Evolutionary conservation across 2,797 vertebrate genomes (phyloP).

Genomic region (Caiman crocodilus): DNA sequence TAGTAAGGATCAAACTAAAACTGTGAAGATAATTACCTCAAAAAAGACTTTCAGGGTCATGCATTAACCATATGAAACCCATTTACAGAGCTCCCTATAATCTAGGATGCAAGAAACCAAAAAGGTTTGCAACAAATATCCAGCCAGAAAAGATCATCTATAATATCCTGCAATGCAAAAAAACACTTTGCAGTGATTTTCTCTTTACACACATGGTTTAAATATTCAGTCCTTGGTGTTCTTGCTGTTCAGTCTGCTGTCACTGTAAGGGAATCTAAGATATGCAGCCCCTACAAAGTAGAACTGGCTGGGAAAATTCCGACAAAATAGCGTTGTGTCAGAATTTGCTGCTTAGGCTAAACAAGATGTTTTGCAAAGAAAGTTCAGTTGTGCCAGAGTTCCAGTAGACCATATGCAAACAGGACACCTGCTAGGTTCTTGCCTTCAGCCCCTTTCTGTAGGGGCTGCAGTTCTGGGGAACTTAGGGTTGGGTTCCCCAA

Average conservation of each 20-base stretch:
- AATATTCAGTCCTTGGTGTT: conserved; percentile 25
- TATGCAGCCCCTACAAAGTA: neutral
- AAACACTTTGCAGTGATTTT: conserved; percentile 48
- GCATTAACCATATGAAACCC: conserved; percentile 53
- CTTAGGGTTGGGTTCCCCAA: neutral
- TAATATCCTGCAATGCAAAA: conserved; percentile 26
- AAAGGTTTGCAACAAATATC: conserved; percentile 59
- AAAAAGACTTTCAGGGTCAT: conserved; percentile 49
- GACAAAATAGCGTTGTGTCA: neutral
- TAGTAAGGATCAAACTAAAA: conserved; percentile 44
- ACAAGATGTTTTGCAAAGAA: neutral
- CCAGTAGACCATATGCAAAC: neutral
- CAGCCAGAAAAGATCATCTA: conserved; percentile 52
- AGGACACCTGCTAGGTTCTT: neutral
- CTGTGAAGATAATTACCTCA: conserved; percentile 52
- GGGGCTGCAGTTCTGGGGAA: neutral
- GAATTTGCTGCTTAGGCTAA: neutral
- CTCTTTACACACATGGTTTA: conserved; percentile 48
- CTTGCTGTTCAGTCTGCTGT: conserved; percentile 41
- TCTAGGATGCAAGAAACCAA: conserved; percentile 55
- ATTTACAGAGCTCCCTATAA: conserved; percentile 60
- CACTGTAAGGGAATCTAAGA: conserved; percentile 21
- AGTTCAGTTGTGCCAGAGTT: neutral
- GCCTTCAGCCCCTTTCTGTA: neutral
- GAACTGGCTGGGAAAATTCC: neutral